Conservation (phyloP, 2,888 invertebrate genomes). For the Gibbula magus region DNA sequence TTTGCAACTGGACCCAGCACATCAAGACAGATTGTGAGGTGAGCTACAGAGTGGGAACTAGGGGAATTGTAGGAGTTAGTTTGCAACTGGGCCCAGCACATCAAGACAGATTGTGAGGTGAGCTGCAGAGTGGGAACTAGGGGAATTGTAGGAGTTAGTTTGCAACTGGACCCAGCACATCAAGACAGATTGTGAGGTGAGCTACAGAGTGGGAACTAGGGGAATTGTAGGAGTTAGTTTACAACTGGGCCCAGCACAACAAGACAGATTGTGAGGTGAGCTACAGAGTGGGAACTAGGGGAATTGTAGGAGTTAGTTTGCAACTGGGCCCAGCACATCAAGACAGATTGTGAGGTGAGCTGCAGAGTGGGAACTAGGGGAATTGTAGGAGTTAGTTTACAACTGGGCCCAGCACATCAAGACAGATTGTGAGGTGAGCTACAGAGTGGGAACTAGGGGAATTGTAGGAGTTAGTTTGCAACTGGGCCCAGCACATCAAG, state of each 20-base stretch:
- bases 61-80: not conserved
- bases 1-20: constrained; percentile 82
- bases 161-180: constrained; percentile 85
- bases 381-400: not conserved
- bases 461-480: constrained; percentile 25
- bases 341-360: constrained; percentile 81
- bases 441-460: not conserved
- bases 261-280: constrained; percentile 82
- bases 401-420: constrained; percentile 87
- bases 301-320: not conserved
- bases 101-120: constrained; percentile 83
- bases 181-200: constrained; percentile 82
- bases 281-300: not conserved
- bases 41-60: constrained; percentile 29
- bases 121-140: constrained; percentile 22
- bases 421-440: constrained; percentile 80
- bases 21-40: constrained; percentile 85
- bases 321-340: constrained; percentile 86
- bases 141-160: not conserved
- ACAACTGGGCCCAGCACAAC: constrained; percentile 85
- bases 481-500: constrained; percentile 87
- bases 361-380: not conserved
- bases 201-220: not conserved
- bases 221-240: not conserved
- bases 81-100: constrained; percentile 84